phyloP scores from a whole-genome alignment of 2,113 vertebrate species.

The Piaya cayana region DNA sequence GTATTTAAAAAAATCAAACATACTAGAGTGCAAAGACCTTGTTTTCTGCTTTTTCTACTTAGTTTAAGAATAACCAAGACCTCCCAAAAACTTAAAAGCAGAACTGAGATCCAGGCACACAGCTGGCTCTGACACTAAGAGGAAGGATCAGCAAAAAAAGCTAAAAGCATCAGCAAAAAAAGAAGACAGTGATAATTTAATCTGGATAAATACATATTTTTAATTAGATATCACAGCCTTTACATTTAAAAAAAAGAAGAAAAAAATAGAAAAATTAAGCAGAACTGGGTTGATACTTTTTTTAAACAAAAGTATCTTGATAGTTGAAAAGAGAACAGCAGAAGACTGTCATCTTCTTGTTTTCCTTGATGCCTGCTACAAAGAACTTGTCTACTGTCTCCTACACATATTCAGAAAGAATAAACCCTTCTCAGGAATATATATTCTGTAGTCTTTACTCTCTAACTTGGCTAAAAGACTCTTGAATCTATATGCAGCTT shows the following conservation, averaged over 20 bases:
- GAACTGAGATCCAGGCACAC: neutral
- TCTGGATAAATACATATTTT: neutral
- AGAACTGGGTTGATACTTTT: neutral
- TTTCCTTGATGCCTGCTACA: constrained; percentile 20
- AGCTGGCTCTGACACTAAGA: neutral
- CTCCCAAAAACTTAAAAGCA: neutral
- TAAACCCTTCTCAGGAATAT: neutral
- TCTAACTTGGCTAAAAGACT: neutral
- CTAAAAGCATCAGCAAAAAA: neutral
- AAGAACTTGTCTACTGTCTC: constrained; percentile 35
- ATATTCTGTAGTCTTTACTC: neutral
- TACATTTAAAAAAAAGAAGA: neutral
- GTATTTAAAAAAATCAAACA: neutral
- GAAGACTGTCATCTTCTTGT: constrained; percentile 15
- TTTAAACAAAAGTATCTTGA: neutral
- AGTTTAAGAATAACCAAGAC: neutral
- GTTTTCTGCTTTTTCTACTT: neutral
- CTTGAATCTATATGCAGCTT: neutral
- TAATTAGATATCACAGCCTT: neutral
- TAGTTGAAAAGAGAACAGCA: neutral
- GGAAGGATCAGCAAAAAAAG: neutral
- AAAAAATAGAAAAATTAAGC: neutral
- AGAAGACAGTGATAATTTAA: neutral
- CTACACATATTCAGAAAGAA: constrained; percentile 16
- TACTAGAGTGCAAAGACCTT: neutral